Conservation (phyloP, 2,797 vertebrate species). For the Syngnathus acus region DNA sequence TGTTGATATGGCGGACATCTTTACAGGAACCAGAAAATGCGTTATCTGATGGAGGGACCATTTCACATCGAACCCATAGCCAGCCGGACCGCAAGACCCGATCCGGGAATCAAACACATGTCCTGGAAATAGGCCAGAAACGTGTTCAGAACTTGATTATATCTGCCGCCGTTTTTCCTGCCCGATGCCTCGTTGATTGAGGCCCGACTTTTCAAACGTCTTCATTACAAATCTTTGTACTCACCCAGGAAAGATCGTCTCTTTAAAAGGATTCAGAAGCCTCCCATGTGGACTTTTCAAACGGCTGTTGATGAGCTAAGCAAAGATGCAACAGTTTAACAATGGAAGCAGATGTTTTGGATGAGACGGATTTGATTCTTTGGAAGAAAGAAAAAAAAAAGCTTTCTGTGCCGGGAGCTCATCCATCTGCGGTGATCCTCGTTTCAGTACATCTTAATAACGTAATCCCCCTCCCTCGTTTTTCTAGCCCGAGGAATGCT, state of each 20-base stretch:
- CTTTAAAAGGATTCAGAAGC: constrained; percentile 16
- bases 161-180: constrained; percentile 43
- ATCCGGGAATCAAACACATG: constrained; percentile 47
- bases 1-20: constrained; percentile 67
- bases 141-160: constrained; percentile 41
- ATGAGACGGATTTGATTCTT: constrained; percentile 66
- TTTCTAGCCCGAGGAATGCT: constrained; percentile 71
- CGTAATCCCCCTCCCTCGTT: constrained; percentile 71
- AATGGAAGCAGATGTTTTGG: constrained; percentile 63
- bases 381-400: constrained; percentile 24
- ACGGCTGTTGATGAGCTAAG: constrained; percentile 44
- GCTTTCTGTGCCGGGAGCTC: constrained; percentile 60
- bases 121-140: constrained; percentile 39
- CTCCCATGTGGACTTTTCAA: constrained; percentile 10
- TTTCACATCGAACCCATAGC: constrained; percentile 64
- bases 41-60: constrained; percentile 81
- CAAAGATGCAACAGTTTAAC: constrained; percentile 52
- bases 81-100: constrained; percentile 31
- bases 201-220: constrained; percentile 15
- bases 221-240: constrained; percentile 13
- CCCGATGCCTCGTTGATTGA: constrained; percentile 49
- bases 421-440: constrained; percentile 71
- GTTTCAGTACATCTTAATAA: constrained; percentile 82
- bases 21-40: constrained; percentile 88
- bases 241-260: neutral